Percentiles rank a stretch among this genome's conserved stretches.
Evolutionary conservation across 2,888 invertebrate genomes (phyloP).

Genomic region (Rugalucina vietnamica): DNA sequence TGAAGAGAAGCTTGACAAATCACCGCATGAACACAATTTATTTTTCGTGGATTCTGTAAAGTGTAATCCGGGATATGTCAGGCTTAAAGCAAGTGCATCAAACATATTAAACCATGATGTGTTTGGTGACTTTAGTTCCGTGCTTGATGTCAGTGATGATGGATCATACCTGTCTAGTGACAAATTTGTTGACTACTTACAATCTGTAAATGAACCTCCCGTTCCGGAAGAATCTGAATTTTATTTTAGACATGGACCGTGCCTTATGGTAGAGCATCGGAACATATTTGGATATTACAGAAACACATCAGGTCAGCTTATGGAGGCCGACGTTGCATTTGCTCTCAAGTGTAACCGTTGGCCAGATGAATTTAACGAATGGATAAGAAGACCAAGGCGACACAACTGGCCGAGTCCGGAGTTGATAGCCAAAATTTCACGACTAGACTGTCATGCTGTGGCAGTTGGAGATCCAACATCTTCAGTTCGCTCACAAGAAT

Average conservation of each 20-base stretch:
- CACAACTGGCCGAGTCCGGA: constrained; percentile 23
- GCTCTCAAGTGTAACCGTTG: constrained; percentile 18
- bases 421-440: constrained; percentile 3
- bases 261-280: neutral
- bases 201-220: neutral
- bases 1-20: neutral
- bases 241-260: constrained; percentile 12
- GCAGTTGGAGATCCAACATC: constrained; percentile 29
- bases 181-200: constrained; percentile 2
- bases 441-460: constrained; percentile 22
- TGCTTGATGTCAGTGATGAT: neutral
- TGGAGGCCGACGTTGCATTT: constrained; percentile 16
- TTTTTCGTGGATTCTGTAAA: neutral
- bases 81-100: neutral
- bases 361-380: constrained; percentile 31
- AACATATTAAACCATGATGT: neutral
- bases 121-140: neutral
- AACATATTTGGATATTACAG: neutral
- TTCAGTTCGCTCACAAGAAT: neutral
- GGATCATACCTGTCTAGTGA: constrained; percentile 20
- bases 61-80: constrained; percentile 14
- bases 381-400: constrained; percentile 12
- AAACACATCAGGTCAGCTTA: neutral
- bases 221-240: neutral
- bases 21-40: neutral